A percentile compares a stretch with the other conserved stretches of the same genome.
Conservation (phyloP, 2,797 vertebrate species). For the Spondyliosoma cantharus region DNA sequence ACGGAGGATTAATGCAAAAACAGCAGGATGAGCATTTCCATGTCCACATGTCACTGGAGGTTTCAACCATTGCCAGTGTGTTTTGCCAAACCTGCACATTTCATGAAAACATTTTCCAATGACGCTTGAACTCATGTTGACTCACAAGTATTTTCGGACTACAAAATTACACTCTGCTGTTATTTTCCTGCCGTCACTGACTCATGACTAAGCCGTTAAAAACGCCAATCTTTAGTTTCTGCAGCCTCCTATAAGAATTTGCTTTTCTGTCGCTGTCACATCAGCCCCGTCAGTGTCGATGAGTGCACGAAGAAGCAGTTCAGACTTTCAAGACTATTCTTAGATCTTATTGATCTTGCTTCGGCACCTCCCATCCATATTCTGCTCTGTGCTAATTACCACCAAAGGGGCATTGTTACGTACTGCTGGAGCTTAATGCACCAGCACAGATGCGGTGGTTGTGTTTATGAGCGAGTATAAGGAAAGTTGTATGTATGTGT, state of each 20-base stretch:
- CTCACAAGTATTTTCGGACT: constrained; percentile 48
- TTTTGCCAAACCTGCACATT: constrained; percentile 28
- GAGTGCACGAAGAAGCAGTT: background rate
- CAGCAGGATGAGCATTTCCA: background rate
- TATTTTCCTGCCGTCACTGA: constrained; percentile 41
- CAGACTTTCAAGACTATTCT: constrained; percentile 36
- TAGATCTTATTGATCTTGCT: constrained; percentile 52
- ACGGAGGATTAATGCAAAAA: background rate
- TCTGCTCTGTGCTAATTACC: constrained; percentile 54
- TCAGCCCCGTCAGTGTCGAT: background rate
- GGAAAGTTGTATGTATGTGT: background rate
- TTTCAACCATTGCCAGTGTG: background rate
- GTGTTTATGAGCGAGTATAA: background rate
- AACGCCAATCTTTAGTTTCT: constrained; percentile 6
- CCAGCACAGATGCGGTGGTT: constrained; percentile 25
- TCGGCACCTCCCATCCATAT: constrained; percentile 36
- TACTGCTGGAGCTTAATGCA: constrained; percentile 22
- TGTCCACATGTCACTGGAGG: background rate
- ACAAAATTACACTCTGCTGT: constrained; percentile 34
- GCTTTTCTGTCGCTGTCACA: constrained; percentile 11
- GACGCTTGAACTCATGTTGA: constrained; percentile 59
- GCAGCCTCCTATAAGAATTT: background rate
- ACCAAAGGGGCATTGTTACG: constrained; percentile 41
- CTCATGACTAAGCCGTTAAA: constrained; percentile 45
- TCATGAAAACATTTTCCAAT: constrained; percentile 34